Evolutionary conservation across 1,140 invertebrate species (phyloP), one percentile per base, ranked within the genome.

Genomic region (Pachyrhynchus sulphureomaculatus): DNA sequence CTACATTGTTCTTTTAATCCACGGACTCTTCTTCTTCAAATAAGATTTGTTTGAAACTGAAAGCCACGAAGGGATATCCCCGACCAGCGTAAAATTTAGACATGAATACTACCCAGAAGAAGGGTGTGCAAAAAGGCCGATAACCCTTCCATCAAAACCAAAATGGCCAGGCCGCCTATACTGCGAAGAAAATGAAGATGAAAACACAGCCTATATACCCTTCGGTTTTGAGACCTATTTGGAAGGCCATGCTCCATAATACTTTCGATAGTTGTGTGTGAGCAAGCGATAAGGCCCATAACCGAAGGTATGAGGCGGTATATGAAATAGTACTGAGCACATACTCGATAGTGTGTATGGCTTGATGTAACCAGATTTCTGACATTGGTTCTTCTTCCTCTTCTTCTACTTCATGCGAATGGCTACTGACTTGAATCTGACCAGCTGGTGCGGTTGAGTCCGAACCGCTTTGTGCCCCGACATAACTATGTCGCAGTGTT

Each of bases 301-400:
- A 80, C 70, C 96, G 91, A 2, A 98, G 82, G 78, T 98, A 98
- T 0, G 95, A 97, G 1, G 96, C 96, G 0, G 96, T 98, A 73
- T 98, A 94, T 0, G 94, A 97, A 61, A 98, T 88, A 64, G 93
- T 97, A 71, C 95, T 95, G 37, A 98, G 84, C 68, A 94, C 93
- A 76, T 95, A 98, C 80, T 98, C 96, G 68, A 98, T 97, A 4
- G 95, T 98, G 74, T 98, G 95, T 69, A 98, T 98, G 20, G 84
- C 86, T 76, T 96, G 93, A 75, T 95, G 88, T 62, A 97, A 95
- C 78, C 95, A 90, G 37, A 95, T 78, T 72, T 98, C 95, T 39
- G 86, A 83, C 77, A 97, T 88, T 36, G 88, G 82, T 73, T 91
- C 86, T n/a, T 87, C 81, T 2, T 84, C 81, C 47, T 86, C 82